A percentile compares a stretch with the other conserved stretches of the same genome.
Evolutionary conservation across 2,888 invertebrate genomes (phyloP).

Genomic region (Dasypogon diadema): DNA sequence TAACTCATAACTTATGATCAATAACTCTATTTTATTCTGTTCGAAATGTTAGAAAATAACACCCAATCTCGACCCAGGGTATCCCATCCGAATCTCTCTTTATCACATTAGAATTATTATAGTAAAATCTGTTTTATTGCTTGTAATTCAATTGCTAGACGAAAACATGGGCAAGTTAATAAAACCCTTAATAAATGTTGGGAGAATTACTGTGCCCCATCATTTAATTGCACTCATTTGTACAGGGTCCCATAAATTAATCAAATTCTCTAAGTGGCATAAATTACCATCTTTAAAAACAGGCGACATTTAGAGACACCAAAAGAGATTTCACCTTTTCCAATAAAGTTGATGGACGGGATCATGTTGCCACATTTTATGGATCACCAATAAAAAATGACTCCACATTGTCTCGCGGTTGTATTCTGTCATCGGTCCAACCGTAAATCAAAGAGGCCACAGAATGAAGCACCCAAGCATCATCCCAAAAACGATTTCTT

Average conservation of each 20-base stretch:
- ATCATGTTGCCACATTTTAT: background rate
- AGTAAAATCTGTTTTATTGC: background rate
- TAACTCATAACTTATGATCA: no score
- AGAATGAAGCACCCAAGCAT: no score
- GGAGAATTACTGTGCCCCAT: background rate
- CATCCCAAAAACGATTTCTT: no score
- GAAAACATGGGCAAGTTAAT: background rate
- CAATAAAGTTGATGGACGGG: constrained; percentile 1
- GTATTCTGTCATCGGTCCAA: background rate
- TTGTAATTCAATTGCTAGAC: background rate
- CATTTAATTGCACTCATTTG: background rate
- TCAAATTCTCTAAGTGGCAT: background rate
- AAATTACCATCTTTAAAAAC: background rate
- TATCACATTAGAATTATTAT: background rate
- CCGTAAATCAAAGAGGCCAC: background rate
- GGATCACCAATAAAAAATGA: background rate
- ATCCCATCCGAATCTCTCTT: no score
- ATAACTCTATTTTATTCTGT: no score
- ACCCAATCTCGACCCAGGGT: no score
- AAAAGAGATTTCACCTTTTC: background rate
- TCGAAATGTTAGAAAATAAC: no score
- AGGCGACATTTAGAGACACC: background rate
- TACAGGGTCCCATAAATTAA: background rate
- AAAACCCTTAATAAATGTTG: background rate
- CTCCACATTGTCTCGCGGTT: background rate